These are phyloP conservation scores for Agrotis segetum DNA, from an alignment of 2,888 invertebrate species.

Conservation along the genomic window DNA sequence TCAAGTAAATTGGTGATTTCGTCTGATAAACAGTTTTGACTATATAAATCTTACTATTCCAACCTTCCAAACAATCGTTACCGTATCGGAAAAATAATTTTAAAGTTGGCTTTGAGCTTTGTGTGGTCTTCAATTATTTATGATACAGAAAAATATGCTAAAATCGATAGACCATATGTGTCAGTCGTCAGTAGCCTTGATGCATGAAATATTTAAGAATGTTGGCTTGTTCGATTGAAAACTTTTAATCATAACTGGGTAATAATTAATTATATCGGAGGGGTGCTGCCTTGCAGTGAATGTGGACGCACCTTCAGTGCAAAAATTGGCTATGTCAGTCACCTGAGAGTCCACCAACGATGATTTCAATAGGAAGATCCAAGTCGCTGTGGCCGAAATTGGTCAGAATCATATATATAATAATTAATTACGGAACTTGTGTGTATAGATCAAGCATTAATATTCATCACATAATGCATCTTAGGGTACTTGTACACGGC, in stretches of 20 bases:
- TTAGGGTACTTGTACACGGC: too few relatives aligned
- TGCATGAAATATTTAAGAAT: too few relatives aligned
- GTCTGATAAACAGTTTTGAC: background rate
- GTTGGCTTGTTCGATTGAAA: too few relatives aligned
- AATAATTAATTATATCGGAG: too few relatives aligned
- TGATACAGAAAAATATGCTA: background rate
- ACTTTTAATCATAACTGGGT: too few relatives aligned
- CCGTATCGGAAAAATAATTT: constrained; percentile 5
- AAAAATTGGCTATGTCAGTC: too few relatives aligned
- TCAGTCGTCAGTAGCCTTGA: background rate
- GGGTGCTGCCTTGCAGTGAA: too few relatives aligned
- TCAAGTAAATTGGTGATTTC: background rate
- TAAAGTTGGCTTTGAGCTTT: background rate
- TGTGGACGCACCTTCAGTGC: too few relatives aligned
- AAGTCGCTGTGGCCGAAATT: too few relatives aligned
- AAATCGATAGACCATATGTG: background rate
- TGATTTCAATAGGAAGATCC: too few relatives aligned
- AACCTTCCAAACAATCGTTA: background rate
- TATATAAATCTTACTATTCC: background rate
- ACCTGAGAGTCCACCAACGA: too few relatives aligned
- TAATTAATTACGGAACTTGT: constrained; percentile 27
- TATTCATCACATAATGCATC: background rate
- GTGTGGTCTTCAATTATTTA: constrained; percentile 19
- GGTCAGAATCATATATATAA: too few relatives aligned
- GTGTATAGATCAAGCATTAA: constrained; percentile 5